Percentiles rank a stretch among this genome's conserved stretches.
These are phyloP conservation scores for Eurosta solidaginis DNA, from an alignment of 1,140 invertebrate genomes.

Conservation along the genomic window DNA sequence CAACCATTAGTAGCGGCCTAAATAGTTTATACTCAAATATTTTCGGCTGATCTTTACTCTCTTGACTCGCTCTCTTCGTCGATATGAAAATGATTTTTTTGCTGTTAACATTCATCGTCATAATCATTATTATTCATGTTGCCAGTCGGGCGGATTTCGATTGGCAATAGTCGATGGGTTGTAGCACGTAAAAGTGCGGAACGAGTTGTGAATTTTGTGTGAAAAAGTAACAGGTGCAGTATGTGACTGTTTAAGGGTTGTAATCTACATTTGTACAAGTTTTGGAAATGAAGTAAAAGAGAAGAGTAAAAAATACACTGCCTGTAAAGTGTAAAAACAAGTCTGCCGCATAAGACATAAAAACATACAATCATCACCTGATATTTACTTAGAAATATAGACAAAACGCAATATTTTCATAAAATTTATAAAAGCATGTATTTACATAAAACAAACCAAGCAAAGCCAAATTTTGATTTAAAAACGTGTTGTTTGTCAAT, in stretches of 20 bases:
- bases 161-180: not conserved
- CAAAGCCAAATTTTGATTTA: too few species aligned
- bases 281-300: not conserved
- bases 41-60: conserved; percentile 65
- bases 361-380: not conserved
- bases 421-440: too few species aligned
- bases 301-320: not conserved
- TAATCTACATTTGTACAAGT: conserved; percentile 6
- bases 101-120: conserved; percentile 29
- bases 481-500: too few species aligned
- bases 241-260: not conserved
- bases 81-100: conserved; percentile 25
- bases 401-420: too few species aligned
- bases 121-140: conserved; percentile 30
- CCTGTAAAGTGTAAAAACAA: not conserved
- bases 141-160: conserved; percentile 33
- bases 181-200: not conserved
- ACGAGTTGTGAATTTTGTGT: too few species aligned
- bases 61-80: conserved; percentile 17
- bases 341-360: not conserved
- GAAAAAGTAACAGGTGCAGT: not conserved
- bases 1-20: conserved; percentile 75
- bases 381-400: too few species aligned
- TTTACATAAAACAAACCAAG: too few species aligned
- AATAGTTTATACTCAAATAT: conserved; percentile 76